Conservation (phyloP, 2,888 invertebrate species). For the Macaria liturata region DNA sequence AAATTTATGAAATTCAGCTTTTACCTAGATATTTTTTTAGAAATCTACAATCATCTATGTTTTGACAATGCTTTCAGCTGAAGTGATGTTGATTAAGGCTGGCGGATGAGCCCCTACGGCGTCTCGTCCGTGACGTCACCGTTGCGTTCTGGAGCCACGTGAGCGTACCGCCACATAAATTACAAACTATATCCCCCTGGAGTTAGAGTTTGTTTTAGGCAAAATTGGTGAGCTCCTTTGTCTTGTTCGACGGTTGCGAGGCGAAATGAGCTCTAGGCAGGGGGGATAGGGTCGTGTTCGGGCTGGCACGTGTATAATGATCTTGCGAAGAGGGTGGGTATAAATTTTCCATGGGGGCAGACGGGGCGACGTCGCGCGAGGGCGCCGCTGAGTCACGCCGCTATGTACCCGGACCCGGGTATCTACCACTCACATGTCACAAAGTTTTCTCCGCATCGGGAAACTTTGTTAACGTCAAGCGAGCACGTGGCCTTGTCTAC, state of each 20-base stretch:
- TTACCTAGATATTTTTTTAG: too few relatives aligned
- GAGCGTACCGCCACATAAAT: constrained; percentile 73
- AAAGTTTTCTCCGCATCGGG: constrained; percentile 81
- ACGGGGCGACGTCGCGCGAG: constrained; percentile 81
- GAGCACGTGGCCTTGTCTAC: constrained; percentile 80
- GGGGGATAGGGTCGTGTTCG: constrained; percentile 55
- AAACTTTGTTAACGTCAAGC: constrained; percentile 82
- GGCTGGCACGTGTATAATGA: constrained; percentile 57
- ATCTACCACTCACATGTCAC: constrained; percentile 82
- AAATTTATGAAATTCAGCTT: too few relatives aligned
- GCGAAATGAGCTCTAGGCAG: constrained; percentile 56
- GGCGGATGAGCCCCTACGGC: constrained; percentile 38
- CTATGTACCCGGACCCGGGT: constrained; percentile 50
- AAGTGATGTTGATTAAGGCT: constrained; percentile 31
- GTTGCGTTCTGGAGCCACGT: constrained; percentile 73
- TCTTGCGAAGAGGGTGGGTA: constrained; percentile 80
- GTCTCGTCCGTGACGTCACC: constrained; percentile 66
- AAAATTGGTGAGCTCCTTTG: constrained; percentile 78
- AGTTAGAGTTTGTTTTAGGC: constrained; percentile 80
- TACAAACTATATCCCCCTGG: constrained; percentile 78
- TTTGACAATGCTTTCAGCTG: constrained; percentile 30
- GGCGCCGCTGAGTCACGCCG: constrained; percentile 80
- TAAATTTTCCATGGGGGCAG: constrained; percentile 83
- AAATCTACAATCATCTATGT: not conserved
- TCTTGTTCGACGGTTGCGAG: constrained; percentile 51